Evolutionary conservation across 2,797 vertebrate genomes (phyloP), one percentile per base, ranked within the genome.

Genomic region (Paedocypris micromegethes): DNA sequence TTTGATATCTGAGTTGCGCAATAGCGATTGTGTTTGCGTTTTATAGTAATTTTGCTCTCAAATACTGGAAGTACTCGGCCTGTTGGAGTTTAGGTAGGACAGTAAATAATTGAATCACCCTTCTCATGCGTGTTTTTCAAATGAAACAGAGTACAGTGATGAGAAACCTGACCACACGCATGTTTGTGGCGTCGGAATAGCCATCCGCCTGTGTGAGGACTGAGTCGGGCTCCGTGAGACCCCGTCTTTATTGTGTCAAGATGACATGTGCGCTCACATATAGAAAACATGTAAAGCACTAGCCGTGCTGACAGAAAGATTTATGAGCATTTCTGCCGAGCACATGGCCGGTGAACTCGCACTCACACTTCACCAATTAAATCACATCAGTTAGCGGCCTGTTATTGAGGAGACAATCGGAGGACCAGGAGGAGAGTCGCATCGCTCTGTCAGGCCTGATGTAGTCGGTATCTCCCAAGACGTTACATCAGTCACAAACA

Each of bases 301-400:
- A 48, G 3, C 63, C 49, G 46, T 51, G 9, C 43, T 64, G 59
- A 73, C 66, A 73, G 66, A 52, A 54, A 68, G 54, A 73, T 68
- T 54, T 68, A 73, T 52, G 49, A 64, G 50, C 42, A 37, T 51
- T 53, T 6, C 49, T 47, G 40, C 48, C 47, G 53, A 9, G 43
- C 48, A 54, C 49, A 72, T 47, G 63, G 55, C 49, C 48, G 44
- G 38, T 54, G 44, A 68, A 44, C 43, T 2, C 23, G 3, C 41
- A 45, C 56, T 43, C 47, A 58, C 65, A 58, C 42, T 53, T 46
- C 59, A 51, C 38, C 0, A 59, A 68, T 8, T 5, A 46, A 52
- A 59, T 48, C 44, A 52, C 59, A 68, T 46, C 9, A 23, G 9
- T 66, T 56, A 60, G 44, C 49, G 60, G 45, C 43, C 66, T 46